Percentiles rank a stretch among this genome's conserved stretches.
Conservation (phyloP, 1,140 invertebrate genomes). For the Maconellicoccus hirsutus region DNA sequence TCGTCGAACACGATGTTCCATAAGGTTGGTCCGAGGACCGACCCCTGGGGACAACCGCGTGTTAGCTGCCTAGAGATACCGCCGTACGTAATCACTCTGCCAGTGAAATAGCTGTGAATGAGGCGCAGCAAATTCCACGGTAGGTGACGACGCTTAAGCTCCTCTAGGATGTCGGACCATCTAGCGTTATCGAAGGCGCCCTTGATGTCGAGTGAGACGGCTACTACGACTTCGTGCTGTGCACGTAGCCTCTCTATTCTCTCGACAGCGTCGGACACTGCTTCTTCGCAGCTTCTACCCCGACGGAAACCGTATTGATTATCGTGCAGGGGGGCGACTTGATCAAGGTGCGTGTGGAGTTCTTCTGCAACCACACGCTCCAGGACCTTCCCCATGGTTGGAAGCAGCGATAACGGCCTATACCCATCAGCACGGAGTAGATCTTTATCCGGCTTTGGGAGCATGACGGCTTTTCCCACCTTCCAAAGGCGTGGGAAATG, state of each 20-base stretch:
- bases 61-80: not conserved
- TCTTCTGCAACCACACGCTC: not conserved
- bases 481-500: not conserved
- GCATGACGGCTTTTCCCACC: not conserved
- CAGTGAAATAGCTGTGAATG: not conserved
- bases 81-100: not conserved
- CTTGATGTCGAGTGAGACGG: not conserved
- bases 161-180: not conserved
- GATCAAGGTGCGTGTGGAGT: not conserved
- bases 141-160: not conserved
- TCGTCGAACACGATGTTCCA: constrained; percentile 18
- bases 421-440: not conserved
- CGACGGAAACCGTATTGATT: not conserved
- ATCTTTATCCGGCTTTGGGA: not conserved
- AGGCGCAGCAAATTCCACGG: not conserved
- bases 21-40: not conserved
- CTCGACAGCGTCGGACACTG: not conserved
- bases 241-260: not conserved
- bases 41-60: constrained; percentile 16
- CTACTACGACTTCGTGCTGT: not conserved
- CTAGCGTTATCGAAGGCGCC: constrained; percentile 6
- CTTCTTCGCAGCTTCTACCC: not conserved
- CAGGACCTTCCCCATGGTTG: not conserved
- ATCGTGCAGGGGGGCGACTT: not conserved
- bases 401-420: not conserved